These are phyloP conservation scores for Siniperca obscura DNA, from an alignment of 2,797 vertebrate genomes.

Conservation along the genomic window DNA sequence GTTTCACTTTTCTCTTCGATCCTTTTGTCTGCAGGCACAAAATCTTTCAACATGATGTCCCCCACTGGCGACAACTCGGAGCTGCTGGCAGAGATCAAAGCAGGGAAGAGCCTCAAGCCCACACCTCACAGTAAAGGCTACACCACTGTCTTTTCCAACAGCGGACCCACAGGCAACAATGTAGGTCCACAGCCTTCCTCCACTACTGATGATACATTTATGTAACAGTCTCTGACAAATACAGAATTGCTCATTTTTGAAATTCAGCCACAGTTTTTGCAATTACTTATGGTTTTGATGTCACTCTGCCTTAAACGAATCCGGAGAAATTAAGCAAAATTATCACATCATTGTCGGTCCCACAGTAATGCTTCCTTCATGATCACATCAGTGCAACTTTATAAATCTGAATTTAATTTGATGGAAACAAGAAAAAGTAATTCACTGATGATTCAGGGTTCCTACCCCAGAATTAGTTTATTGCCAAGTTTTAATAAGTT, in stretches of 20 bases:
- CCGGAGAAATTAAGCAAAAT: neutral
- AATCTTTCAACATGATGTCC: conserved; percentile 99
- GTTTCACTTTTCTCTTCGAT: conserved; percentile 71
- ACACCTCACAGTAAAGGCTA: conserved; percentile 96
- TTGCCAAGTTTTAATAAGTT: neutral
- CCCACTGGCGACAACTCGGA: conserved; percentile 97
- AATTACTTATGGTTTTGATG: neutral
- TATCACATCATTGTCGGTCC: neutral
- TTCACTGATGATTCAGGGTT: neutral
- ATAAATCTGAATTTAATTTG: neutral
- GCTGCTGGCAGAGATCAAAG: conserved; percentile 98
- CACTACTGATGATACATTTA: conserved; percentile 1
- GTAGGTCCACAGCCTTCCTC: conserved; percentile 71
- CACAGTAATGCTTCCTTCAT: neutral
- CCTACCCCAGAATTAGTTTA: neutral
- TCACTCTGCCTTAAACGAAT: neutral
- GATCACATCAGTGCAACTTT: conserved; percentile 8
- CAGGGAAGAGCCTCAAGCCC: conserved; percentile 96
- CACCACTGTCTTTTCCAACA: conserved; percentile 93
- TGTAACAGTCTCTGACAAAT: neutral
- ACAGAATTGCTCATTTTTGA: neutral
- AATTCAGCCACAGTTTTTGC: neutral
- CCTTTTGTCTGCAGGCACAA: conserved; percentile 89
- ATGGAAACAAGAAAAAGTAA: neutral
- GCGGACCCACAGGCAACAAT: conserved; percentile 83